Evolutionary conservation across 2,113 vertebrate genomes (phyloP).

Genomic region (Chaetodon trifascialis): DNA sequence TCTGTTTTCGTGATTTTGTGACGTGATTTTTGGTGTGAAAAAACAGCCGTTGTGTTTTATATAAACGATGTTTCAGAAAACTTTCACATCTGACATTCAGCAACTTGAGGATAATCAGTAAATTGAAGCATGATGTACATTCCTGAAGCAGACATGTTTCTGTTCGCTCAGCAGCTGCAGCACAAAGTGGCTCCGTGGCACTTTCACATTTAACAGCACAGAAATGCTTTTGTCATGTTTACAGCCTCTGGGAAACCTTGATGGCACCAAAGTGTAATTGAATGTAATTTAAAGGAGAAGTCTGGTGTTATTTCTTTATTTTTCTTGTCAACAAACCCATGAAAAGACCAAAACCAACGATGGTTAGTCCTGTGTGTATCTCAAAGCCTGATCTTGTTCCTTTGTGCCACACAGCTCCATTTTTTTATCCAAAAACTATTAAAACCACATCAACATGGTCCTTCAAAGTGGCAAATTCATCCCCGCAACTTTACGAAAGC

Average conservation of each 20-base stretch:
- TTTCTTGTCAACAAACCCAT: not conserved
- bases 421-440: not conserved
- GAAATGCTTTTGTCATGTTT: conserved; percentile 29
- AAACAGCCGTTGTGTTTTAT: not conserved
- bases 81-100: not conserved
- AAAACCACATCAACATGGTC: not conserved
- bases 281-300: not conserved
- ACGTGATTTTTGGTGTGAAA: not conserved
- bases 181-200: conserved; percentile 8
- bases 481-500: not conserved
- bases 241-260: not conserved
- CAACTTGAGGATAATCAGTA: not conserved
- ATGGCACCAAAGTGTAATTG: not conserved
- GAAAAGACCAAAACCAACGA: not conserved
- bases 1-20: too few species aligned
- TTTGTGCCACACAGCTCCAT: not conserved
- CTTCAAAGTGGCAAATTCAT: not conserved
- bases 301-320: not conserved
- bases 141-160: conserved; percentile 3
- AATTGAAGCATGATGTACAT: not conserved
- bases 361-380: not conserved
- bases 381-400: not conserved
- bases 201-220: conserved; percentile 31
- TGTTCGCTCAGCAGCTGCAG: conserved; percentile 20
- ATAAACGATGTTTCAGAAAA: not conserved